phyloP scores from a whole-genome alignment of 1,140 invertebrate genomes.

The Drosophila azteca region DNA sequence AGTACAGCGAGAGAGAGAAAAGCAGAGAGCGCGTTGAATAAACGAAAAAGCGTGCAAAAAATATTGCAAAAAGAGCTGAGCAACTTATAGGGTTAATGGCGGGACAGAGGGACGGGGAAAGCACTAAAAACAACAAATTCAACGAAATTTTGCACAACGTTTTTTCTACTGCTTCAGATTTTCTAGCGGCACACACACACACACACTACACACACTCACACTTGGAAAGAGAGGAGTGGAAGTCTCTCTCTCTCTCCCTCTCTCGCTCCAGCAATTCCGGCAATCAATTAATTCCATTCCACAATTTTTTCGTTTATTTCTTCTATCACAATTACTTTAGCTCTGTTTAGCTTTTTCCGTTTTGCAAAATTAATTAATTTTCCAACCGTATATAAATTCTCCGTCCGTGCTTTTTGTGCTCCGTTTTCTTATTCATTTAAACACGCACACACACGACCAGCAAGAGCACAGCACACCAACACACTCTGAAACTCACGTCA shows the following conservation, averaged over 20 bases:
- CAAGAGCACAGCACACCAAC: conserved; percentile 19
- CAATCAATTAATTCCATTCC: conserved; percentile 19
- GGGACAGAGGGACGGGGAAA: conserved; percentile 18
- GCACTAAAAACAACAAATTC: conserved; percentile 39
- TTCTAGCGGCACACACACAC: conserved; percentile 42
- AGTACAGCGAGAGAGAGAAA: conserved; percentile 24
- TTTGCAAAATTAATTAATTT: conserved; percentile 66
- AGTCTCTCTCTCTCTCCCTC: conserved; percentile 8
- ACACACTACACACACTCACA: conserved; percentile 29
- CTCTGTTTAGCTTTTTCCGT: conserved; percentile 30
- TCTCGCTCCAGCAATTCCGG: conserved; percentile 21
- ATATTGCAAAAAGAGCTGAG: conserved; percentile 66
- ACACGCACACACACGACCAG: conserved; percentile 61
- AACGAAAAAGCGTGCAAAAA: conserved; percentile 72
- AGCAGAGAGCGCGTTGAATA: conserved; percentile 54
- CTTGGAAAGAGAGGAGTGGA: not conserved
- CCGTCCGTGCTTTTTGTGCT: conserved; percentile 71
- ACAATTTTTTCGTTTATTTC: conserved; percentile 36
- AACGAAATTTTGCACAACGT: conserved; percentile 38
- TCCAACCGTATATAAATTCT: conserved; percentile 66
- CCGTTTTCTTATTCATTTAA: conserved; percentile 77
- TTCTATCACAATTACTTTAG: conserved; percentile 57
- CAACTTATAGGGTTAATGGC: conserved; percentile 40
- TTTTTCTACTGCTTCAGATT: conserved; percentile 21
- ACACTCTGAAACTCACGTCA: conserved; percentile 38